Evolutionary conservation across 1,140 invertebrate species (phyloP).

Genomic region (Pseudomyrmex dendroicus): DNA sequence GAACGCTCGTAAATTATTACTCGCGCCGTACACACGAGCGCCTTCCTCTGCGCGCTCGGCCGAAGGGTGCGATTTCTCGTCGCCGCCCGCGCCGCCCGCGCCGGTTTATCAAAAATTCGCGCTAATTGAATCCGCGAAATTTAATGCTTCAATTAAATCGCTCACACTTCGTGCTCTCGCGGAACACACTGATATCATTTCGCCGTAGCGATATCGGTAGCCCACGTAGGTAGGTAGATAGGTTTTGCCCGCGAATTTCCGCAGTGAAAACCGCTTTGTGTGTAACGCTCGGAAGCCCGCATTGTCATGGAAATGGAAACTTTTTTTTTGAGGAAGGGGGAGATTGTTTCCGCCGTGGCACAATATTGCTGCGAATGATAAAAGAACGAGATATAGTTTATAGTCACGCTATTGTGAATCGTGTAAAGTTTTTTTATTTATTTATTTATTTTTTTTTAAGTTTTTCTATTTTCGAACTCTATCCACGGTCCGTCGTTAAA

Average conservation of each 20-base stretch:
- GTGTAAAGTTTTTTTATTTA: constrained; percentile 10
- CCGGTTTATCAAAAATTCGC: constrained; percentile 26
- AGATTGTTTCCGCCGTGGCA: constrained; percentile 19
- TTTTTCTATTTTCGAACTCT: background rate
- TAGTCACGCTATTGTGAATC: constrained; percentile 2
- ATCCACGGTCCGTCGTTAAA: background rate
- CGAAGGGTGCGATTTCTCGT: background rate
- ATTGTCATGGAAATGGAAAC: constrained; percentile 47
- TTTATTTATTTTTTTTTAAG: too few species aligned
- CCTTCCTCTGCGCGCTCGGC: background rate
- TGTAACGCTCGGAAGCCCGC: constrained; percentile 8
- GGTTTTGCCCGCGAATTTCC: background rate
- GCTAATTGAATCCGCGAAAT: background rate
- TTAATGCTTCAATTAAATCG: constrained; percentile 31
- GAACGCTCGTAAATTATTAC: constrained; percentile 58
- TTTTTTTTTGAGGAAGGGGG: background rate
- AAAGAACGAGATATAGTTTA: constrained; percentile 10
- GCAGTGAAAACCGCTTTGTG: constrained; percentile 19
- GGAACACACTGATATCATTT: constrained; percentile 7
- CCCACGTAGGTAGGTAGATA: background rate
- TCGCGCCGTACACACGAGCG: background rate
- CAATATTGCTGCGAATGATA: constrained; percentile 37
- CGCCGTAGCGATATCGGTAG: background rate
- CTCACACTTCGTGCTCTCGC: background rate
- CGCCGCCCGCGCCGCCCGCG: too few species aligned